Evolutionary conservation across 2,888 invertebrate genomes (phyloP).

Genomic region (Lymantria dispar): DNA sequence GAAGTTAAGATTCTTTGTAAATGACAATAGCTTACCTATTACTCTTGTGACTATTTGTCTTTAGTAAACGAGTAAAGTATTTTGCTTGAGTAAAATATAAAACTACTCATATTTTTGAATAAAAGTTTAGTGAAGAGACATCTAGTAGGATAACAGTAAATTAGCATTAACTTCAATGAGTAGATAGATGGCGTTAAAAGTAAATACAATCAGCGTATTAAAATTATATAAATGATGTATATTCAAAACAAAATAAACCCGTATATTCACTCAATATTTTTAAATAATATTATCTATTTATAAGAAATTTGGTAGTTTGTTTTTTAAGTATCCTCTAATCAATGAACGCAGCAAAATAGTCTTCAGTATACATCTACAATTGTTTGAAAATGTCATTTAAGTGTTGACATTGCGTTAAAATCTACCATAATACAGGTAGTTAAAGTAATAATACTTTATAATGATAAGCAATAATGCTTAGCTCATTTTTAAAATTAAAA

Average conservation of each 20-base stretch:
- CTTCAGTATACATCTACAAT: background rate
- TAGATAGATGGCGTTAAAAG: background rate
- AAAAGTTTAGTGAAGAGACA: background rate
- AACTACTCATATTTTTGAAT: background rate
- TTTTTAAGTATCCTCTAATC: background rate
- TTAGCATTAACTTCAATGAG: background rate
- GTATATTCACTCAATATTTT: too few species aligned
- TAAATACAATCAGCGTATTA: background rate
- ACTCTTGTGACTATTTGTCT: too few species aligned
- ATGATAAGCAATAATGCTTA: too few species aligned
- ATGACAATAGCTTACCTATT: too few species aligned
- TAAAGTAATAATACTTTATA: too few species aligned
- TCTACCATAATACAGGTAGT: conserved; percentile 2
- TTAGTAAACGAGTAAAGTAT: too few species aligned
- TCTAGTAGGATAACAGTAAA: background rate
- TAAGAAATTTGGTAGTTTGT: background rate
- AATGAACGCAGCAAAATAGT: conserved; percentile 22
- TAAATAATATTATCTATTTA: too few species aligned
- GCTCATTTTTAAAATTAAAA: too few species aligned
- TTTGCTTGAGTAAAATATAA: too few species aligned
- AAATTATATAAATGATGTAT: background rate
- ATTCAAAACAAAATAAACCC: background rate
- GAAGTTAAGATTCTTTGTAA: too few species aligned
- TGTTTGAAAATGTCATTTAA: conserved; percentile 38
- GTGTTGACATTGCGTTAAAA: conserved; percentile 16